Conservation (phyloP, 1,140 invertebrate genomes). For the Bombus haemorrhoidalis region DNA sequence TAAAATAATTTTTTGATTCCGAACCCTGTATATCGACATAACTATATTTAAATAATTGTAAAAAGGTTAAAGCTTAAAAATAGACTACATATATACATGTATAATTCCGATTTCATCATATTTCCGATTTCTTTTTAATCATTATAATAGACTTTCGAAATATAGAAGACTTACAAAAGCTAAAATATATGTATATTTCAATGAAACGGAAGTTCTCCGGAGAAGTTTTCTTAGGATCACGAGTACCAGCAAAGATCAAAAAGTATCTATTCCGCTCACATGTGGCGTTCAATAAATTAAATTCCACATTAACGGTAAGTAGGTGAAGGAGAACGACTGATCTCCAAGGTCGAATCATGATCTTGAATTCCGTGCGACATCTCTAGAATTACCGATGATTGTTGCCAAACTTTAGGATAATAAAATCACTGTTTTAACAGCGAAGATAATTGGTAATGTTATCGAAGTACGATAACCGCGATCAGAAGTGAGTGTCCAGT, state of each 20-base stretch:
- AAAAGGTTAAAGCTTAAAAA: not conserved
- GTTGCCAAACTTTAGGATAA: not conserved
- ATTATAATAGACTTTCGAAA: not conserved
- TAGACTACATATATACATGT: not conserved
- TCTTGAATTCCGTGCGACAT: conserved; percentile 52
- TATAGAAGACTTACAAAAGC: not conserved
- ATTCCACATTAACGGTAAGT: not conserved
- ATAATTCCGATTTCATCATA: not conserved
- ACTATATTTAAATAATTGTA: not conserved
- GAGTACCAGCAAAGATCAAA: not conserved
- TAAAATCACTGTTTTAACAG: conserved; percentile 25
- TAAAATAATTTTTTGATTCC: not conserved
- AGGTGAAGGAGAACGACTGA: conserved; percentile 9
- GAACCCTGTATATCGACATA: not conserved
- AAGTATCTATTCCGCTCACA: not conserved
- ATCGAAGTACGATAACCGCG: not conserved
- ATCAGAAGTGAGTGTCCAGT: not conserved
- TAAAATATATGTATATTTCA: not conserved
- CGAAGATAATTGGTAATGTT: not conserved
- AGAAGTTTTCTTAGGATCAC: too few relatives aligned
- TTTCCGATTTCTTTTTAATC: too few relatives aligned
- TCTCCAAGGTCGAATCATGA: conserved; percentile 1
- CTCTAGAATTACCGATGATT: conserved; percentile 28
- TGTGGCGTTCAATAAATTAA: not conserved
- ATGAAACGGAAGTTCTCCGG: not conserved